These are phyloP conservation scores for Alouatta caraya DNA, from an alignment of 2,797 vertebrate genomes.

Conservation along the genomic window DNA sequence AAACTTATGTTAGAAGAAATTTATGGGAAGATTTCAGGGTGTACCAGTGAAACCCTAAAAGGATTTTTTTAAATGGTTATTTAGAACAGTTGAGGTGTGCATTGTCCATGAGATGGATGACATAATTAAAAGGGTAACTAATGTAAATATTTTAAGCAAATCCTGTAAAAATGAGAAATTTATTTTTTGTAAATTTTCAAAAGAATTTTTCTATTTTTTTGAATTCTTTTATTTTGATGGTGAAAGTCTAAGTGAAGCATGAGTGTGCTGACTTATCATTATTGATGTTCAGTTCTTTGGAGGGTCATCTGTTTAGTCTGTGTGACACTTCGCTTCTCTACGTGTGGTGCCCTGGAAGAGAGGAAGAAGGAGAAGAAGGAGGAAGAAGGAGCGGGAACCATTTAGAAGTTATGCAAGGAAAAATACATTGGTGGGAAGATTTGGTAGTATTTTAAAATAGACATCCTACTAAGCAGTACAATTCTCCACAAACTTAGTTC, in stretches of 20 bases:
- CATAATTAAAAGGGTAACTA: not conserved
- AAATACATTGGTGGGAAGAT: not conserved
- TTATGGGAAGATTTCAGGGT: not conserved
- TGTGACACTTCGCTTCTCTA: not conserved
- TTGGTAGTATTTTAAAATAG: not conserved
- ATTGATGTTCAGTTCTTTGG: not conserved
- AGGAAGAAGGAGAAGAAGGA: not conserved
- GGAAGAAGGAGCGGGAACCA: not conserved
- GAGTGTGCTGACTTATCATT: accelerated
- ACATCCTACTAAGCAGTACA: not conserved
- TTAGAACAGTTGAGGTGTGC: not conserved
- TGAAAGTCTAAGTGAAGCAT: not conserved
- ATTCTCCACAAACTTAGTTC: not conserved
- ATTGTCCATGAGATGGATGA: not conserved
- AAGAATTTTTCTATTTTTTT: not conserved
- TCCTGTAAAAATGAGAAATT: not conserved
- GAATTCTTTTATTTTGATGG: not conserved
- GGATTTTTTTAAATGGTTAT: not conserved
- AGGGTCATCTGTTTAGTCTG: not conserved
- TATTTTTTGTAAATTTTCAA: not conserved
- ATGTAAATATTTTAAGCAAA: not conserved
- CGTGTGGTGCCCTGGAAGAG: not conserved
- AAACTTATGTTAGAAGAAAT: not conserved
- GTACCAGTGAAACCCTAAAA: not conserved
- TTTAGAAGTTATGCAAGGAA: not conserved